These are phyloP conservation scores for Phragmatobia fuliginosa DNA, from an alignment of 2,888 invertebrate genomes.

Conservation along the genomic window DNA sequence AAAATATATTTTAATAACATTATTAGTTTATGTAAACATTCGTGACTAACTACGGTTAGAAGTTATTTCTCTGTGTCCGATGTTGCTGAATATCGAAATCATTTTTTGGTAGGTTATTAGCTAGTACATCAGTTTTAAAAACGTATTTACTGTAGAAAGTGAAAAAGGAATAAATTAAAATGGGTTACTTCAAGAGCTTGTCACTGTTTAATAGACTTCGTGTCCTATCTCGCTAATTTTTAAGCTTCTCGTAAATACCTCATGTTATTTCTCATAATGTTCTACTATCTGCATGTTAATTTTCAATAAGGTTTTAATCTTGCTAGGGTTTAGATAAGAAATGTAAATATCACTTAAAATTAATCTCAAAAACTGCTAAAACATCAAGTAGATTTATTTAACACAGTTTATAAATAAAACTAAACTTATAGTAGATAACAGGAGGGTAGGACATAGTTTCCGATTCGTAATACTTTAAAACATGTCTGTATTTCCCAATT, in stretches of 20 bases:
- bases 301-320: neutral
- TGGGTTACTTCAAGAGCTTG: constrained; percentile 50
- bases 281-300: neutral
- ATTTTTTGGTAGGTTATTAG: neutral
- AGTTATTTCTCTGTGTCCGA: neutral
- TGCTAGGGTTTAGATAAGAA: neutral
- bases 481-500: constrained; percentile 30
- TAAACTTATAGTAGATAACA: neutral
- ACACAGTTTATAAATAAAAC: neutral
- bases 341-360: neutral
- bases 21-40: constrained; percentile 5
- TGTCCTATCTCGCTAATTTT: constrained; percentile 64
- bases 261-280: neutral
- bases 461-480: constrained; percentile 32
- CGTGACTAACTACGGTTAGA: constrained; percentile 6
- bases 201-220: constrained; percentile 66
- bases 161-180: constrained; percentile 49
- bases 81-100: neutral
- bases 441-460: constrained; percentile 21
- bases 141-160: constrained; percentile 34
- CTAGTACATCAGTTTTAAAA: constrained; percentile 17
- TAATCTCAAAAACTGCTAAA: neutral
- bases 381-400: neutral
- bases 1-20: constrained; percentile 18
- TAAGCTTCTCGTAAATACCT: constrained; percentile 39